Percentiles rank a stretch among this genome's conserved stretches.
phyloP scores from a whole-genome alignment of 2,113 vertebrate species.

The Gorsachius goisagi region DNA sequence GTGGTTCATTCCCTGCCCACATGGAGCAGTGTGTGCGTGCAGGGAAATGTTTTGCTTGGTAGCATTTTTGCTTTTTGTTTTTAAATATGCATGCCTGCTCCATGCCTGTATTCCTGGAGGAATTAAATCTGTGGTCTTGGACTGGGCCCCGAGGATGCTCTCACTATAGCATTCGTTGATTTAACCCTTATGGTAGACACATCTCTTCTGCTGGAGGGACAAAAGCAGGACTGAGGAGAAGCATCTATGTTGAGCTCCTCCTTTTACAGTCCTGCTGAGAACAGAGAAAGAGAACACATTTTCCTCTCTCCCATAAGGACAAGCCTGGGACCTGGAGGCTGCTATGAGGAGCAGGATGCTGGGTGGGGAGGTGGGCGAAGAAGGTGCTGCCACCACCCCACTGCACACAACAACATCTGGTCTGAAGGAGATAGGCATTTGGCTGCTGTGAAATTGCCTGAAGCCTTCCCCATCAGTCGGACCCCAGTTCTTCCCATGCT shows the following conservation, averaged over 20 bases:
- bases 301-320: background rate
- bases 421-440: background rate
- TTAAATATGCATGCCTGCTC: background rate
- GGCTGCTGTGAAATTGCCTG: background rate
- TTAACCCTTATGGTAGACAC: background rate
- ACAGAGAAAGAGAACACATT: fast-evolving
- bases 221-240: background rate
- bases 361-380: background rate
- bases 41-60: slow-evolving; percentile 29
- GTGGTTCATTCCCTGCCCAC: background rate
- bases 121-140: background rate
- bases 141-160: background rate
- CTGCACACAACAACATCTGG: background rate
- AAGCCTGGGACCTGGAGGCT: background rate
- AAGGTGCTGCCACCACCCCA: background rate
- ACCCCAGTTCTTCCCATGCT: background rate
- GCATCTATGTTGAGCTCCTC: background rate
- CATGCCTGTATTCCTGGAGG: background rate
- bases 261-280: background rate
- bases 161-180: background rate
- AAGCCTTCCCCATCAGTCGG: background rate
- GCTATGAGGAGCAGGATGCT: background rate
- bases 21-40: background rate
- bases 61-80: background rate
- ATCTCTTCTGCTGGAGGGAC: background rate